phyloP scores from a whole-genome alignment of 2,797 vertebrate species.

The Melanotaenia boesemani region DNA sequence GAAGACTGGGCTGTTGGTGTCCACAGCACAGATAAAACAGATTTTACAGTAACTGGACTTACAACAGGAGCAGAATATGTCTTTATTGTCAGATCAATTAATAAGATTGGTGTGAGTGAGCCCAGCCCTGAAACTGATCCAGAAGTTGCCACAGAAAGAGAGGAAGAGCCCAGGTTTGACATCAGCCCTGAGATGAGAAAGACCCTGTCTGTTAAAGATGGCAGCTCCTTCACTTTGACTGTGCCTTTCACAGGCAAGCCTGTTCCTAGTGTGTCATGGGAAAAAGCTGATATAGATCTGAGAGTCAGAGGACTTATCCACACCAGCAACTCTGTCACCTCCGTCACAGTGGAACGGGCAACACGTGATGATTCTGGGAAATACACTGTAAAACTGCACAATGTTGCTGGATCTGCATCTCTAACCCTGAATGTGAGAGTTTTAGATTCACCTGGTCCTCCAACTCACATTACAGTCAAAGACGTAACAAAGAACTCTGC shows the following conservation, averaged over 20 bases:
- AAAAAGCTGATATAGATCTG: conserved; percentile 93
- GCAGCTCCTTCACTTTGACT: conserved; percentile 92
- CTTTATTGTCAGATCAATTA: conserved; percentile 93
- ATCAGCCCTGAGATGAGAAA: conserved; percentile 95
- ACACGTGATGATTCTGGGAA: conserved; percentile 96
- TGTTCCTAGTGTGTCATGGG: conserved; percentile 91
- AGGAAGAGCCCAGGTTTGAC: conserved; percentile 94
- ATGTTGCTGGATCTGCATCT: conserved; percentile 88
- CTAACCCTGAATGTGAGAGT: conserved; percentile 93
- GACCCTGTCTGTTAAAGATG: conserved; percentile 92
- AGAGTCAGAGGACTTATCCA: conserved; percentile 91
- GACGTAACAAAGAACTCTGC: conserved; percentile 93
- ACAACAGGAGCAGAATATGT: conserved; percentile 88
- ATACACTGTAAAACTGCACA: conserved; percentile 93
- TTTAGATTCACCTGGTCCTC: conserved; percentile 95
- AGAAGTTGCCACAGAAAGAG: conserved; percentile 91
- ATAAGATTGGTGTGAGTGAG: conserved; percentile 94
- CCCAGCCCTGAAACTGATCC: conserved; percentile 92
- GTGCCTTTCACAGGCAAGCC: conserved; percentile 95
- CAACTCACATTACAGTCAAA: conserved; percentile 85
- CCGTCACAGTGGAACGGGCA: conserved; percentile 92
- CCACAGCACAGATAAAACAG: conserved; percentile 89
- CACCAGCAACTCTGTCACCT: conserved; percentile 86
- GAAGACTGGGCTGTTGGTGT: conserved; percentile 91
- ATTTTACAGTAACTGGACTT: conserved; percentile 90